These are phyloP conservation scores for Leptoteleia sp. DNA, from an alignment of 1,140 invertebrate species.

Conservation along the genomic window DNA sequence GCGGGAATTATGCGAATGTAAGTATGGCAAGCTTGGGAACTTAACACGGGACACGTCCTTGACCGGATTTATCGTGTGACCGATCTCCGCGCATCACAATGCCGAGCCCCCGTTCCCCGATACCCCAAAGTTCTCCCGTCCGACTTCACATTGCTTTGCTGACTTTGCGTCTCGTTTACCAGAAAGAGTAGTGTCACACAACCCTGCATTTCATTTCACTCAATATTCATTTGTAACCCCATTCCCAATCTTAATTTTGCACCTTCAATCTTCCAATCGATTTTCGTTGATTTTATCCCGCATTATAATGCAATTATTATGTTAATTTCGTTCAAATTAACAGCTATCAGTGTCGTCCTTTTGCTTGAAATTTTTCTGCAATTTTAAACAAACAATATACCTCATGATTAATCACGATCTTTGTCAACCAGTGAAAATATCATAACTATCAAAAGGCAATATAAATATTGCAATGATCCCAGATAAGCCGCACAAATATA, in stretches of 20 bases:
- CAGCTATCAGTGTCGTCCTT: too few relatives aligned
- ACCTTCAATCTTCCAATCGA: too few relatives aligned
- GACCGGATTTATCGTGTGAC: constrained; percentile 81
- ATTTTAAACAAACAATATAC: constrained; percentile 4
- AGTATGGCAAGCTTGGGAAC: constrained; percentile 76
- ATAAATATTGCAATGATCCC: neutral
- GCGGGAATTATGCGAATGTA: constrained; percentile 64
- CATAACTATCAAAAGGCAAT: constrained; percentile 3
- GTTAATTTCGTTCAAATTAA: too few relatives aligned
- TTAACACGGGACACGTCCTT: constrained; percentile 77
- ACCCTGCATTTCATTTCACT: constrained; percentile 21
- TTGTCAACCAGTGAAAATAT: constrained; percentile 11
- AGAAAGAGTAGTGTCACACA: constrained; percentile 33
- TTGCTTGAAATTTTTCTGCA: neutral
- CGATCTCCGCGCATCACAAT: constrained; percentile 79
- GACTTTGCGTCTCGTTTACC: constrained; percentile 51
- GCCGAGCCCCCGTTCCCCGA: constrained; percentile 63
- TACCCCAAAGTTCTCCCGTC: constrained; percentile 40
- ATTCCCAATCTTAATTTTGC: neutral
- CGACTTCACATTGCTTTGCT: constrained; percentile 47
- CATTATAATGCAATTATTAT: too few relatives aligned
- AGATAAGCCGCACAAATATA: constrained; percentile 5
- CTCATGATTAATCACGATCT: constrained; percentile 4
- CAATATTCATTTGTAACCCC: constrained; percentile 4
- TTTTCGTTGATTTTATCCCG: too few relatives aligned